Evolutionary conservation across 2,113 vertebrate genomes (phyloP).

Genomic region (Callionymus lyra): DNA sequence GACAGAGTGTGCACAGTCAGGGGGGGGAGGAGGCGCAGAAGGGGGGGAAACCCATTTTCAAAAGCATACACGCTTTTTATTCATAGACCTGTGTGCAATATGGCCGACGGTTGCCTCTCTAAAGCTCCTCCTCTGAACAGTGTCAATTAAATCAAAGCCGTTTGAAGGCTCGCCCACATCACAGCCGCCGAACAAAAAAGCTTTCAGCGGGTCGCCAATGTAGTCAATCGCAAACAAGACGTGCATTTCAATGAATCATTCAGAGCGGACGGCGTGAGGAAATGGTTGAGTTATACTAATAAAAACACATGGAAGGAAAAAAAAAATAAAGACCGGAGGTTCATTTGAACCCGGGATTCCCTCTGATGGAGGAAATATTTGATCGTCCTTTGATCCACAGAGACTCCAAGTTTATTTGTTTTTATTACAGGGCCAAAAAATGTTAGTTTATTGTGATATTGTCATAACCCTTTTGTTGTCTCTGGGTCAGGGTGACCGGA

Average conservation of each 20-base stretch:
- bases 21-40: conserved; percentile 23
- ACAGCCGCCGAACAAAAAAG: conserved; percentile 53
- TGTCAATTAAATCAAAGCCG: conserved; percentile 55
- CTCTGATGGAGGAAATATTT: too few species aligned
- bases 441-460: too few species aligned
- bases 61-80: conserved; percentile 46
- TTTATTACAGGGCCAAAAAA: too few species aligned
- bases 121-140: conserved; percentile 15
- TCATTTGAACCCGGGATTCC: conserved; percentile 32
- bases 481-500: too few species aligned
- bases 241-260: conserved; percentile 70
- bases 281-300: conserved; percentile 45
- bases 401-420: too few species aligned
- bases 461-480: too few species aligned
- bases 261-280: conserved; percentile 40
- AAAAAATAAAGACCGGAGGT: conserved; percentile 24
- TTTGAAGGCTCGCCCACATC: conserved; percentile 45
- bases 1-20: conserved; percentile 37
- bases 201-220: conserved; percentile 62
- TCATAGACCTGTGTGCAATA: conserved; percentile 41
- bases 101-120: conserved; percentile 35
- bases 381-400: too few species aligned
- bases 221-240: conserved; percentile 62
- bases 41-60: conserved; percentile 25
- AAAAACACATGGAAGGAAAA: conserved; percentile 38